A percentile compares a stretch with the other conserved stretches of the same genome.
Conservation (phyloP, 2,888 invertebrate genomes). For the Sinhomidia bicolor region DNA sequence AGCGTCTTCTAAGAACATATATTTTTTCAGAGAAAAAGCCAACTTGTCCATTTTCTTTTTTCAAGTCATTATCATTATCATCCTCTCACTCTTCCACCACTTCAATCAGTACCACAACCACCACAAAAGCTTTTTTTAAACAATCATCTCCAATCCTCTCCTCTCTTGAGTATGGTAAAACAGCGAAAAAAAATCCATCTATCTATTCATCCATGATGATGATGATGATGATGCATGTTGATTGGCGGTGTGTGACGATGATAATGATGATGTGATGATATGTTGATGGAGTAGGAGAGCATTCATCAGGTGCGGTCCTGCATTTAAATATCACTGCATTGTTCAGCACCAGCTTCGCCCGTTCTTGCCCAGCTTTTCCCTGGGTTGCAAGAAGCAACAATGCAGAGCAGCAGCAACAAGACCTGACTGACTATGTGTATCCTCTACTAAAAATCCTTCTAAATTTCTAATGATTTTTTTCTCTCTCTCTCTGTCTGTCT, state of each 20-base stretch:
- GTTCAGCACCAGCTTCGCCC: background rate
- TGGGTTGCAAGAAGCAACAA: too few species aligned
- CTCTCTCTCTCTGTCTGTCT: too few species aligned
- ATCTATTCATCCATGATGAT: conserved; percentile 16
- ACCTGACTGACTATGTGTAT: too few species aligned
- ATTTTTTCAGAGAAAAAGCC: background rate
- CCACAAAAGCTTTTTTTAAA: background rate
- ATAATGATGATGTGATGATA: conserved; percentile 66
- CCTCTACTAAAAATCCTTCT: too few species aligned
- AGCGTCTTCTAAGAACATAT: background rate
- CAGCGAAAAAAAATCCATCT: background rate
- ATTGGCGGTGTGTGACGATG: conserved; percentile 61
- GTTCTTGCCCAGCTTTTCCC: too few species aligned
- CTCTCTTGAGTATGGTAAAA: conserved; percentile 6
- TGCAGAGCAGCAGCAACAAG: too few species aligned
- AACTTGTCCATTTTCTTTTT: background rate
- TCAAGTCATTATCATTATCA: background rate
- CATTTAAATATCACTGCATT: background rate
- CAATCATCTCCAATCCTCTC: background rate
- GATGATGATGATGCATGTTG: conserved; percentile 34
- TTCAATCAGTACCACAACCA: background rate
- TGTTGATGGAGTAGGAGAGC: conserved; percentile 66
- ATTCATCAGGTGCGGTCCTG: conserved; percentile 71
- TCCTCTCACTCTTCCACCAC: background rate
- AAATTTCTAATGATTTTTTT: too few species aligned